Conservation (phyloP, 2,113 vertebrate genomes). For the Rana temporaria region DNA sequence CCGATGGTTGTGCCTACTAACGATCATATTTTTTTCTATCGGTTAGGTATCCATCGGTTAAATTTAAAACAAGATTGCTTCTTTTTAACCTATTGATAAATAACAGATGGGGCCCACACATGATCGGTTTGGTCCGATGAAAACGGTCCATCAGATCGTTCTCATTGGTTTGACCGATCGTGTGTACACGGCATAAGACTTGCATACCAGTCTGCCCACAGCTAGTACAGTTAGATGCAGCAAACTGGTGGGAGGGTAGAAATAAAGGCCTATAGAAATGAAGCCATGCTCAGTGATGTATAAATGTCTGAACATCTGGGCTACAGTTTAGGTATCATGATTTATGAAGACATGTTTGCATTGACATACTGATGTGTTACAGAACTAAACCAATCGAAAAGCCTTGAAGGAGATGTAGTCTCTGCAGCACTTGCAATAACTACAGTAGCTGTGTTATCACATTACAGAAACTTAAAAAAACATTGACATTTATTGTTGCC, state of each 20-base stretch:
- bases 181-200: too few relatives aligned
- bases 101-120: too few relatives aligned
- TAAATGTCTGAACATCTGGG: background rate
- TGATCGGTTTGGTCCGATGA: too few relatives aligned
- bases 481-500: constrained; percentile 41
- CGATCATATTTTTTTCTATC: too few relatives aligned
- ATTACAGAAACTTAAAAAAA: constrained; percentile 40
- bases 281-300: background rate
- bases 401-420: background rate
- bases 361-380: constrained; percentile 30
- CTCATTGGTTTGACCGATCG: too few relatives aligned
- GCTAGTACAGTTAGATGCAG: too few relatives aligned
- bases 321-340: constrained; percentile 1
- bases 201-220: too few relatives aligned
- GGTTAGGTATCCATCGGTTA: too few relatives aligned
- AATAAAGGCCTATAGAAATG: background rate
- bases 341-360: constrained; percentile 7
- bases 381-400: constrained; percentile 13
- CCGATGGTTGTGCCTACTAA: too few relatives aligned
- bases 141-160: too few relatives aligned
- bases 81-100: too few relatives aligned
- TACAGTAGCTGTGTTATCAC: constrained; percentile 41
- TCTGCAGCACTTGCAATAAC: constrained; percentile 10
- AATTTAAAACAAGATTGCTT: too few relatives aligned
- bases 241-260: background rate